These are phyloP conservation scores for Metalampra italica DNA, from an alignment of 2,888 invertebrate species.

Conservation along the genomic window DNA sequence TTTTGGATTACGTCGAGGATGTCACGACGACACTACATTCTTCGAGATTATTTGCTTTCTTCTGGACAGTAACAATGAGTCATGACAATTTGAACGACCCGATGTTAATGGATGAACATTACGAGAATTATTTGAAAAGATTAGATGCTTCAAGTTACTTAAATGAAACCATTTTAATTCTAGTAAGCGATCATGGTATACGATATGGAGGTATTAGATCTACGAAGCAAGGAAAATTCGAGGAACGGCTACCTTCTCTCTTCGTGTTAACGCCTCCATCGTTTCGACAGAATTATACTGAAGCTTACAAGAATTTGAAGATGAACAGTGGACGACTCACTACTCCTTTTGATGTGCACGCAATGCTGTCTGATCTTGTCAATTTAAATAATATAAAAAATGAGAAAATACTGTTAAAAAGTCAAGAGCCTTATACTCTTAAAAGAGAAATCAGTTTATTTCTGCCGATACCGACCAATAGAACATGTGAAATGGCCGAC, in stretches of 20 bases:
- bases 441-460: conserved; percentile 84
- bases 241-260: conserved; percentile 89
- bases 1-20: conserved; percentile 82
- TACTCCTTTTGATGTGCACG: conserved; percentile 85
- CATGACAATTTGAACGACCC: conserved; percentile 89
- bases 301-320: conserved; percentile 78
- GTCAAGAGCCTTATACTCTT: conserved; percentile 31
- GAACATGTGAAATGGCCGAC: conserved; percentile 84
- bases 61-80: conserved; percentile 86
- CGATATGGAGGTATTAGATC: conserved; percentile 86
- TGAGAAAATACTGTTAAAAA: conserved; percentile 28
- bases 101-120: conserved; percentile 80
- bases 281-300: conserved; percentile 79
- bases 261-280: conserved; percentile 82
- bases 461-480: conserved; percentile 77
- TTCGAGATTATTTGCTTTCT: conserved; percentile 81
- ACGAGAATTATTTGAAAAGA: conserved; percentile 70
- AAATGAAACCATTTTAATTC: conserved; percentile 80
- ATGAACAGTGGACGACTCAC: conserved; percentile 82
- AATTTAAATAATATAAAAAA: conserved; percentile 45
- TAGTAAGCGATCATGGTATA: conserved; percentile 92
- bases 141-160: conserved; percentile 65
- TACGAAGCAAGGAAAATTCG: conserved; percentile 88
- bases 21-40: conserved; percentile 61
- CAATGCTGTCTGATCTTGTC: conserved; percentile 82